These are phyloP conservation scores for Lethocerus indicus DNA, from an alignment of 1,140 invertebrate species.

Conservation along the genomic window DNA sequence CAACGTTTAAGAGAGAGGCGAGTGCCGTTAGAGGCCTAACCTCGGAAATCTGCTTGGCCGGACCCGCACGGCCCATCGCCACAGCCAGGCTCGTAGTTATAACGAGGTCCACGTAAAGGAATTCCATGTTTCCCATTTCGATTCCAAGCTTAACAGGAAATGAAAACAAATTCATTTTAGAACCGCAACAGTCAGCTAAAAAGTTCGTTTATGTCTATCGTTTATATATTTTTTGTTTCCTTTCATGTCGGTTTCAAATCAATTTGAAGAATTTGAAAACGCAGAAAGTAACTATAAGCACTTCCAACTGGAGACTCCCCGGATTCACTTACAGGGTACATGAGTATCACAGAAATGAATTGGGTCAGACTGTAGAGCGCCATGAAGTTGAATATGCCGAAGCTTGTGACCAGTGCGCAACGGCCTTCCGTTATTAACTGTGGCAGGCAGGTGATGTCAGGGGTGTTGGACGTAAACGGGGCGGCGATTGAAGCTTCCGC, in stretches of 20 bases:
- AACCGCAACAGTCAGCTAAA: not conserved
- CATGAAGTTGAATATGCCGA: slow-evolving; percentile 96
- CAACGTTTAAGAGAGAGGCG: slow-evolving; percentile 28
- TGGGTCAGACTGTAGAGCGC: slow-evolving; percentile 85
- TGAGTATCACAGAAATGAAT: slow-evolving; percentile 81
- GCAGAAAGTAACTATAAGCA: no score
- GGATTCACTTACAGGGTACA: slow-evolving; percentile 62
- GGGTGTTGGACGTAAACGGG: slow-evolving; percentile 79
- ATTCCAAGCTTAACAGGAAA: slow-evolving; percentile 15
- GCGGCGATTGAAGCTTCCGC: slow-evolving; percentile 88
- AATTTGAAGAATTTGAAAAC: no score
- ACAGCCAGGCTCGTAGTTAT: slow-evolving; percentile 61
- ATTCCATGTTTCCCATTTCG: slow-evolving; percentile 57
- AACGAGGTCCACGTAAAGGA: slow-evolving; percentile 68
- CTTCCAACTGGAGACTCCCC: no score
- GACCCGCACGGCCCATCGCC: slow-evolving; percentile 46
- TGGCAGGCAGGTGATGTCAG: slow-evolving; percentile 76
- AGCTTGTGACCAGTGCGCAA: slow-evolving; percentile 81
- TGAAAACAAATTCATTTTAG: not conserved
- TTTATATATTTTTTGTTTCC: not conserved
- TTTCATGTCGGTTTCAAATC: not conserved
- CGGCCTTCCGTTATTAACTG: slow-evolving; percentile 68
- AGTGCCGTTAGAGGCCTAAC: slow-evolving; percentile 23
- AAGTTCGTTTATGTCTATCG: not conserved
- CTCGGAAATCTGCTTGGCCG: slow-evolving; percentile 18